These are phyloP conservation scores for Halcyon senegalensis DNA, from an alignment of 2,113 vertebrate genomes.

Conservation along the genomic window DNA sequence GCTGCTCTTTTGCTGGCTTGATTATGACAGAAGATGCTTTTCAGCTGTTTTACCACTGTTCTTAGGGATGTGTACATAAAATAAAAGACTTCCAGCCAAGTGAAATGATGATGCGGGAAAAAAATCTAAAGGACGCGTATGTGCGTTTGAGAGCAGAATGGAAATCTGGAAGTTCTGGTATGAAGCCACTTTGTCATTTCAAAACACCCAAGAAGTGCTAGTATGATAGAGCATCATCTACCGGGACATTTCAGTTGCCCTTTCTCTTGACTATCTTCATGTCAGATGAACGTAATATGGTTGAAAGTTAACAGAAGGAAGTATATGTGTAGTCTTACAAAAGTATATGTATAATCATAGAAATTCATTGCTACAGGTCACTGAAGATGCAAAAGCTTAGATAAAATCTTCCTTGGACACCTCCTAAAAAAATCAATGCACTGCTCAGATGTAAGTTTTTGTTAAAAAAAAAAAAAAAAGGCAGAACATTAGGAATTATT, in stretches of 20 bases:
- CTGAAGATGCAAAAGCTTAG: background rate
- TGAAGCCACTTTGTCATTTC: background rate
- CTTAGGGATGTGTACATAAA: background rate
- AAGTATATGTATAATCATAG: background rate
- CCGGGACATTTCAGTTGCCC: background rate
- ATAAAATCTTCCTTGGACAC: background rate
- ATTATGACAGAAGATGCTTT: conserved; percentile 16
- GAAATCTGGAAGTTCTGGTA: background rate
- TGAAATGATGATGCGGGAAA: background rate
- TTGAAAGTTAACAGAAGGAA: background rate
- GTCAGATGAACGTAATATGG: background rate
- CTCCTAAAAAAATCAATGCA: background rate
- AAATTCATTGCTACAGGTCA: background rate
- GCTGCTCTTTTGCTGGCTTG: background rate
- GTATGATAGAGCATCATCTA: background rate
- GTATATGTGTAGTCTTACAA: background rate
- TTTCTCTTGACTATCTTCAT: background rate
- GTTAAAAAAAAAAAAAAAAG: background rate
- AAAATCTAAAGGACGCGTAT: background rate
- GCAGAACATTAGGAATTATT: background rate
- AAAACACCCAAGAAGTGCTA: background rate
- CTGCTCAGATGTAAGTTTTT: background rate
- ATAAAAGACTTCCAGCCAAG: background rate
- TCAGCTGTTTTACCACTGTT: background rate
- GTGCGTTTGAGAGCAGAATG: background rate